phyloP scores from a whole-genome alignment of 1,140 invertebrate species.

The Aphelenchoides avenae region DNA sequence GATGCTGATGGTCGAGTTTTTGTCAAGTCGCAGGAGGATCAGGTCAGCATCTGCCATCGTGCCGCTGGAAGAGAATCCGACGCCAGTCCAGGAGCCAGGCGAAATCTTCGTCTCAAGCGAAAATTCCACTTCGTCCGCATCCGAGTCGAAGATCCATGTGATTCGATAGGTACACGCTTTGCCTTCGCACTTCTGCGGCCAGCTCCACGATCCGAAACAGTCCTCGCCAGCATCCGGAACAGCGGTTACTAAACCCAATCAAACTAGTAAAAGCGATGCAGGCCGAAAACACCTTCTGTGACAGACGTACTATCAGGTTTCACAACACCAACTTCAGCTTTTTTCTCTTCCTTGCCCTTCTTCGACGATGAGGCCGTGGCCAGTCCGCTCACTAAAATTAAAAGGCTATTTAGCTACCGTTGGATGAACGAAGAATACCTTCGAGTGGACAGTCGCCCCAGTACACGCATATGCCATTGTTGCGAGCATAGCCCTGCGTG shows the following conservation, averaged over 20 bases:
- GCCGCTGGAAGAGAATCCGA: slow-evolving; percentile 78
- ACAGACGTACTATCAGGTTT: no score
- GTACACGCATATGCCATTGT: slow-evolving; percentile 51
- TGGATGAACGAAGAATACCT: no score
- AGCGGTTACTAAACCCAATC: no score
- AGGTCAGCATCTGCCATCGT: slow-evolving; percentile 54
- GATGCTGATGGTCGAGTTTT: no score
- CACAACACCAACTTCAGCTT: no score
- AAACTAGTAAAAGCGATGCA: no score
- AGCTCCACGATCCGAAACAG: slow-evolving; percentile 52
- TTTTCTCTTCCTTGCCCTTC: no score
- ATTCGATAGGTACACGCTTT: slow-evolving; percentile 52
- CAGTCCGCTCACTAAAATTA: no score
- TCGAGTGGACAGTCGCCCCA: slow-evolving; percentile 57
- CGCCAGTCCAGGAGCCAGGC: slow-evolving; percentile 79
- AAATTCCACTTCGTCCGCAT: slow-evolving; percentile 76
- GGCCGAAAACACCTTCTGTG: no score
- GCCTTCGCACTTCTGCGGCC: slow-evolving; percentile 38
- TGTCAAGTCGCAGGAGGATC: slow-evolving; percentile 51
- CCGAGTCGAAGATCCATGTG: slow-evolving; percentile 74
- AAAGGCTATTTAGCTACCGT: no score
- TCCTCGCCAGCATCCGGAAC: slow-evolving; percentile 31
- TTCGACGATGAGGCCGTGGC: no score
- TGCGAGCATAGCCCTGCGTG: slow-evolving; percentile 47
- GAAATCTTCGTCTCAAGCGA: slow-evolving; percentile 76